Percentiles rank a stretch among this genome's conserved stretches.
phyloP scores from a whole-genome alignment of 1,140 invertebrate species.

The Meteorus sp. region DNA sequence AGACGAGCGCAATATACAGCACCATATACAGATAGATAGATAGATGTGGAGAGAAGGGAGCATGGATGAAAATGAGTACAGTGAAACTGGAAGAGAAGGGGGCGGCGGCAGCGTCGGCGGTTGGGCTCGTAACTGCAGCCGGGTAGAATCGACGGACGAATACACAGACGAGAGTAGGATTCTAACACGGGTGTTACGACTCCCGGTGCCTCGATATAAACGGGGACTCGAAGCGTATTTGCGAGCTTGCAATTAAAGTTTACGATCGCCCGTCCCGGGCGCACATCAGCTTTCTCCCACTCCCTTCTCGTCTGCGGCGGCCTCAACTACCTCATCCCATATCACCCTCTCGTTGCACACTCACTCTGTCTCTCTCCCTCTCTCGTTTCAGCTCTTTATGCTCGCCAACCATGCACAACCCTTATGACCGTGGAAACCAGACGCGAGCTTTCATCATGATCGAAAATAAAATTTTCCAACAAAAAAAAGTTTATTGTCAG shows the following conservation, averaged over 20 bases:
- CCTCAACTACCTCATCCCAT: constrained; percentile 15
- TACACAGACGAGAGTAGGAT: constrained; percentile 9
- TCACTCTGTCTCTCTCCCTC: too few relatives aligned
- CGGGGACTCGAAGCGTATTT: constrained; percentile 33
- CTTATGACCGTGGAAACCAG: constrained; percentile 15
- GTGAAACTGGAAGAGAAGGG: neutral
- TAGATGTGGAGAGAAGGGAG: neutral
- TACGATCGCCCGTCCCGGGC: constrained; percentile 47
- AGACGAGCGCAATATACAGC: too few relatives aligned
- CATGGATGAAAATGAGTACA: neutral
- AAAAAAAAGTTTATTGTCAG: neutral
- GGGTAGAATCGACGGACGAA: constrained; percentile 20
- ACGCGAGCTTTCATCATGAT: constrained; percentile 15
- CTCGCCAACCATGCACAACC: neutral
- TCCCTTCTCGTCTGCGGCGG: constrained; percentile 38
- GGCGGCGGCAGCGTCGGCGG: neutral
- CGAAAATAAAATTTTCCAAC: neutral
- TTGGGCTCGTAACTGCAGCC: constrained; percentile 26
- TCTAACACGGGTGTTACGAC: constrained; percentile 28
- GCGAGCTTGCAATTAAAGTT: constrained; percentile 56
- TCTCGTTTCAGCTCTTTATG: constrained; percentile 12
- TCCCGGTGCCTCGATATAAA: constrained; percentile 33
- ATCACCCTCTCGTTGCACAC: neutral
- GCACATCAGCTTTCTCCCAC: too few relatives aligned
- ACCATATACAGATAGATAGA: too few relatives aligned